phyloP scores from a whole-genome alignment of 2,113 vertebrate genomes.

The Barbus barbus region DNA sequence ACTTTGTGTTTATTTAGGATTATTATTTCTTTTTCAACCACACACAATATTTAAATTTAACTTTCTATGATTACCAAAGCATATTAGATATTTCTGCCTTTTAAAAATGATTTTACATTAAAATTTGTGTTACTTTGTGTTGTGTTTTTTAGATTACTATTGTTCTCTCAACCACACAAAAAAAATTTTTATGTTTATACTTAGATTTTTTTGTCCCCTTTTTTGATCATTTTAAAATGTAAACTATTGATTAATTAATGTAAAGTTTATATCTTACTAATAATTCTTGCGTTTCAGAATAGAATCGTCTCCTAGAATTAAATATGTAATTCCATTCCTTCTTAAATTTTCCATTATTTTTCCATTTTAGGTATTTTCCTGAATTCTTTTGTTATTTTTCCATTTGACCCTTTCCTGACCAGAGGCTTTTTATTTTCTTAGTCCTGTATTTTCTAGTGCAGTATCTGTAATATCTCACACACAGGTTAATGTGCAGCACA shows the following conservation, averaged over 20 bases:
- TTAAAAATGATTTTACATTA: neutral
- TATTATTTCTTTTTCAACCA: neutral
- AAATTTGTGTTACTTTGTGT: neutral
- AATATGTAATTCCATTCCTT: neutral
- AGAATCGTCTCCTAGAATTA: neutral
- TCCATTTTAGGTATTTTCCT: neutral
- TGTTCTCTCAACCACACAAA: neutral
- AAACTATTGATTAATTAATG: too few species aligned
- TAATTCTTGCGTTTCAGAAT: neutral
- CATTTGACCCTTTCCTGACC: neutral
- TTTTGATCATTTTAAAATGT: neutral
- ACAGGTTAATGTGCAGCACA: neutral
- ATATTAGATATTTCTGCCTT: neutral
- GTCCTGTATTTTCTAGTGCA: neutral
- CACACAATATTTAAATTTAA: neutral
- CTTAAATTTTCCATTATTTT: neutral
- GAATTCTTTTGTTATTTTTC: neutral
- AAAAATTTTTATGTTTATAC: too few species aligned
- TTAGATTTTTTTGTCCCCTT: neutral
- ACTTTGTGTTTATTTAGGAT: neutral
- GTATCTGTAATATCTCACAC: neutral
- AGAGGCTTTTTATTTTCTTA: neutral
- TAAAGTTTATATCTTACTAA: neutral
- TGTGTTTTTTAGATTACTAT: neutral
- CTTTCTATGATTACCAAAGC: neutral